phyloP scores from a whole-genome alignment of 2,888 invertebrate genomes.

The Clistopyga incitator region DNA sequence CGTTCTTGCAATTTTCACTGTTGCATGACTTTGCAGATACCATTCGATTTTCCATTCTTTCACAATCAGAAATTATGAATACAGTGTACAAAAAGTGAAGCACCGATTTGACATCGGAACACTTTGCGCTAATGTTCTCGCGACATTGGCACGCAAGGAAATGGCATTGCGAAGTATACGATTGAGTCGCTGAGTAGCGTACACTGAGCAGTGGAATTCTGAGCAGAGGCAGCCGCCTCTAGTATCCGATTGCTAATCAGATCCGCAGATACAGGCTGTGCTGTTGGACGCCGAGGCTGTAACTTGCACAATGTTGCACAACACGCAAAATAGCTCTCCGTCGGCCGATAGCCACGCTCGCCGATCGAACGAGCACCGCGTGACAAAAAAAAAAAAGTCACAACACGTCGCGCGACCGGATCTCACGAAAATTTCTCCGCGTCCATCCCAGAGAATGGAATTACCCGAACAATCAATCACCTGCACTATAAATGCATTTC shows the following conservation, averaged over 20 bases:
- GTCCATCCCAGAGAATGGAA: not conserved
- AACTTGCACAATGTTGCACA: slow-evolving; percentile 41
- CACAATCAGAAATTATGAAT: too few species aligned
- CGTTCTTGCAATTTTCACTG: too few species aligned
- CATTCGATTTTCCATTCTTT: too few species aligned
- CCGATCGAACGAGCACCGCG: slow-evolving; percentile 9
- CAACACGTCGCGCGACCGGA: slow-evolving; percentile 4
- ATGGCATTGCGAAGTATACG: not conserved
- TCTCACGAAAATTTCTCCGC: slow-evolving; percentile 13
- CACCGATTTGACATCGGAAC: too few species aligned
- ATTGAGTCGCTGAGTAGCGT: not conserved
- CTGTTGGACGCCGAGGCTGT: not conserved
- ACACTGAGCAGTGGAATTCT: too few species aligned
- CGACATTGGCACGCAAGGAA: not conserved
- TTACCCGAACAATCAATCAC: not conserved
- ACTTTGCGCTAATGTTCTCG: too few species aligned
- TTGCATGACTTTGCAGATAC: too few species aligned
- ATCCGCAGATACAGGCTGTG: not conserved
- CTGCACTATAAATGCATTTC: too few species aligned
- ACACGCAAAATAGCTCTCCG: not conserved
- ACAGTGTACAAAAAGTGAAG: too few species aligned
- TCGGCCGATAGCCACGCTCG: not conserved
- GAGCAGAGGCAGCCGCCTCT: not conserved
- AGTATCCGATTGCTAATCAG: slow-evolving; percentile 10
- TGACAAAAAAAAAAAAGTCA: not conserved